Evolutionary conservation across 2,888 invertebrate species (phyloP), one percentile per base, ranked within the genome.

Genomic region (Prionchulus punctatus): DNA sequence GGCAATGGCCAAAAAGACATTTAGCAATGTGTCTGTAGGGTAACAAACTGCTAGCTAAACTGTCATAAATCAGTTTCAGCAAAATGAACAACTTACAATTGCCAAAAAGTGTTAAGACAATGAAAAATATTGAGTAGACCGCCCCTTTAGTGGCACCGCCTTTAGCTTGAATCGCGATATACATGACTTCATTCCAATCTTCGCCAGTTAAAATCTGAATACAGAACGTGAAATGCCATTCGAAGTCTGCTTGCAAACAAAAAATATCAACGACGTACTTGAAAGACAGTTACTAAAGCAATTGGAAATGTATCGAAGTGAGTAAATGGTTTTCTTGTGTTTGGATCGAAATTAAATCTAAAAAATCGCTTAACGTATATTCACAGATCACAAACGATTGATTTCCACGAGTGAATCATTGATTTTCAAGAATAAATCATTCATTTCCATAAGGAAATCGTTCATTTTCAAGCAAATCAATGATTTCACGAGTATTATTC

Each of bases 141-240:
- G 94, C 94, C 69, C 80, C 82, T 61, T 77, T 75, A 72, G 85
- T 82, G 69, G 88, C 85, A 64, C 94, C 92, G 67, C 92, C 92
- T 75, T 90, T 86, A 60, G 96, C 91, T 74, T 85, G 83, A 73
- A 98, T 98, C 65, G 96, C 96, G 76, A 88, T 82, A 77, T 99
- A 98, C 98, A 99, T 99, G 64, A 98, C 96, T 79, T 94, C 94
- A 75, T 99, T 98, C 98, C 98, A 98, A 81, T 99, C 98, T 81
- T 99, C 98, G 71, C 96, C 96, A 70, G 98, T 99, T 75, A 99
- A 79, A 76, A 99, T 96, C 92, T 96, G 77, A 12, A 63, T 45
- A 7, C 23, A 23, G 18, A 45, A n/a, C 45, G 23, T n/a, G 23
- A 12, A n/a, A 45, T 45, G 12, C 7, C 12, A 12, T 36, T 7